A percentile compares a stretch with the other conserved stretches of the same genome.
phyloP scores from a whole-genome alignment of 2,888 invertebrate genomes.

The Rhimphoctona megacephalus region DNA sequence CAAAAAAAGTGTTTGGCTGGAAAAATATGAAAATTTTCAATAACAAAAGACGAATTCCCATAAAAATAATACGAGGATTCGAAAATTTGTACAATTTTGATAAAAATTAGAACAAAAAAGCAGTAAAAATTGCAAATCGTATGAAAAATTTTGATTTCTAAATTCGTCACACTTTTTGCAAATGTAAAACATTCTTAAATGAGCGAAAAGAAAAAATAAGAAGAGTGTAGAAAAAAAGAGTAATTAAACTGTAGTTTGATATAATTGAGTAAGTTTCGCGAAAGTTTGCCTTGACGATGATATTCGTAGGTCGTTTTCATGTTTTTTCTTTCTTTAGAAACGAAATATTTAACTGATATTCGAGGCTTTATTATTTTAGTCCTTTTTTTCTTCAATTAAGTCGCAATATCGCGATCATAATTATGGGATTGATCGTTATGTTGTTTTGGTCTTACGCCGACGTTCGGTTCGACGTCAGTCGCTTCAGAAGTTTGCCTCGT shows the following conservation, averaged over 20 bases:
- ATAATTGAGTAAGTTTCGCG: not conserved
- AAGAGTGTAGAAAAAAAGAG: not conserved
- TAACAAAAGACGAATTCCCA: not conserved
- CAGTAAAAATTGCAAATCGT: not conserved
- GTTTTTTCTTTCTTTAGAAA: not conserved
- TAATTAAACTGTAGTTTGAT: not conserved
- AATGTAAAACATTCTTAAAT: not conserved
- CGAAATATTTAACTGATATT: constrained; percentile 11
- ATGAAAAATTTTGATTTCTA: not conserved
- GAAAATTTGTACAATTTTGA: not conserved
- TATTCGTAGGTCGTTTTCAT: not conserved
- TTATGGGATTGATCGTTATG: constrained; percentile 74
- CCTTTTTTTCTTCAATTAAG: not conserved
- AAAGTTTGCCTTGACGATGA: not conserved
- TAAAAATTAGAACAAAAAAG: not conserved
- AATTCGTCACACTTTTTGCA: not conserved
- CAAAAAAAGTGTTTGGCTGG: not conserved
- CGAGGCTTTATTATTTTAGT: not conserved
- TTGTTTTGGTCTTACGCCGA: constrained; percentile 72
- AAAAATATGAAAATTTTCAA: not conserved
- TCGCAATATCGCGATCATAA: constrained; percentile 17
- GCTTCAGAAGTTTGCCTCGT: constrained; percentile 78
- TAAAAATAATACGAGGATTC: not conserved
- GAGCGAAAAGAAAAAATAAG: not conserved
- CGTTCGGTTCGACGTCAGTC: constrained; percentile 76